These are phyloP conservation scores for Lynx canadensis DNA, from an alignment of 2,113 vertebrate genomes.

Conservation along the genomic window DNA sequence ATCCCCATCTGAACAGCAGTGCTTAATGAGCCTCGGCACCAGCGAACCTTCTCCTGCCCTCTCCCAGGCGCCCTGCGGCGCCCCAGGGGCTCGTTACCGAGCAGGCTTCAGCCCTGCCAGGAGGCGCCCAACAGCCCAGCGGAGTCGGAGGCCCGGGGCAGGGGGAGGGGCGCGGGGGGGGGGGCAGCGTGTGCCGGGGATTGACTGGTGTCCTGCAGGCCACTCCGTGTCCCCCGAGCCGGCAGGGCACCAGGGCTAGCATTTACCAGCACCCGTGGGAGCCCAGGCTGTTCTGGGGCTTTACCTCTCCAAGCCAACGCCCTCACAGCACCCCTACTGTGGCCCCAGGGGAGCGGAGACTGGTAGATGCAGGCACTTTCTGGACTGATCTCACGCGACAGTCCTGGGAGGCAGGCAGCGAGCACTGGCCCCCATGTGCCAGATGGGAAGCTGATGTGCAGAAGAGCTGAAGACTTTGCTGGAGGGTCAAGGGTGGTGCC, in stretches of 20 bases:
- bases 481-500: not conserved
- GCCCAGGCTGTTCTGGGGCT: not conserved
- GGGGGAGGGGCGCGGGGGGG: not conserved
- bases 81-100: not conserved
- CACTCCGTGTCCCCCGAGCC: not conserved
- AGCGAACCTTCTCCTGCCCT: not conserved
- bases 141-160: not conserved
- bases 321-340: not conserved
- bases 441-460: not conserved
- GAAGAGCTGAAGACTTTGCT: not conserved
- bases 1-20: conserved; percentile 50
- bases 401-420: not conserved
- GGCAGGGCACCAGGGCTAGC: not conserved
- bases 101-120: not conserved
- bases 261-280: not conserved
- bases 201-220: not conserved
- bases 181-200: fast-evolving
- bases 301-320: not conserved
- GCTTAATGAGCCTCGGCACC: conserved; percentile 69
- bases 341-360: not conserved
- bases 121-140: not conserved
- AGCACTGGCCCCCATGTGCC: not conserved
- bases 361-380: not conserved
- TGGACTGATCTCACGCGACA: not conserved
- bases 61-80: not conserved